A percentile compares a stretch with the other conserved stretches of the same genome.
Conservation (phyloP, 1,140 invertebrate species). For the Drosophila punjabiensis region DNA sequence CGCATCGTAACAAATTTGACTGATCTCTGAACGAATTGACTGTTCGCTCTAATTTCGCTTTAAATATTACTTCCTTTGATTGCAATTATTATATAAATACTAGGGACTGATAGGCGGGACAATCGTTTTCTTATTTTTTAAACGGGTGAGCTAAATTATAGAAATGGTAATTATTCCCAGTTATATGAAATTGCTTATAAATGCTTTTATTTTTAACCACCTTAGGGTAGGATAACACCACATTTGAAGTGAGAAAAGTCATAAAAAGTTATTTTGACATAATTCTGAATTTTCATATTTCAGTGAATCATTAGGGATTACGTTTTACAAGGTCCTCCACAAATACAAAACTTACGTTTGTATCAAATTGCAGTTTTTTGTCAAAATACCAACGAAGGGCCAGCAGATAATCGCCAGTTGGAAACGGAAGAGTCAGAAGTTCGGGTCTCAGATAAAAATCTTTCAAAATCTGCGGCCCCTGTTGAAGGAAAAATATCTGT, state of each 20-base stretch:
- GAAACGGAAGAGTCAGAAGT: slow-evolving; percentile 13
- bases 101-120: too few relatives aligned
- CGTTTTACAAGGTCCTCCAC: slow-evolving; percentile 15
- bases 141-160: too few relatives aligned
- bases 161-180: too few relatives aligned
- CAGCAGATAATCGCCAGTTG: slow-evolving; percentile 30
- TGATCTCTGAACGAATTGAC: neutral
- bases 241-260: neutral
- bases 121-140: neutral
- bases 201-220: neutral
- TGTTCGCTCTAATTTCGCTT: neutral
- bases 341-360: slow-evolving; percentile 16
- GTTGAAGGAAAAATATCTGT: neutral
- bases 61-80: neutral
- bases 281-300: neutral
- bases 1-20: neutral
- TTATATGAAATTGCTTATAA: neutral
- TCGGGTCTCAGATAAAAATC: slow-evolving; percentile 26
- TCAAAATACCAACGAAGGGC: slow-evolving; percentile 1
- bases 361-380: slow-evolving; percentile 9
- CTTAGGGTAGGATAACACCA: neutral
- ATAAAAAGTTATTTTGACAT: neutral
- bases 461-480: slow-evolving; percentile 13
- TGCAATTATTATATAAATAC: neutral
- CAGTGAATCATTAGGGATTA: neutral